phyloP scores from a whole-genome alignment of 1,140 invertebrate species.

The Augochlora pura region DNA sequence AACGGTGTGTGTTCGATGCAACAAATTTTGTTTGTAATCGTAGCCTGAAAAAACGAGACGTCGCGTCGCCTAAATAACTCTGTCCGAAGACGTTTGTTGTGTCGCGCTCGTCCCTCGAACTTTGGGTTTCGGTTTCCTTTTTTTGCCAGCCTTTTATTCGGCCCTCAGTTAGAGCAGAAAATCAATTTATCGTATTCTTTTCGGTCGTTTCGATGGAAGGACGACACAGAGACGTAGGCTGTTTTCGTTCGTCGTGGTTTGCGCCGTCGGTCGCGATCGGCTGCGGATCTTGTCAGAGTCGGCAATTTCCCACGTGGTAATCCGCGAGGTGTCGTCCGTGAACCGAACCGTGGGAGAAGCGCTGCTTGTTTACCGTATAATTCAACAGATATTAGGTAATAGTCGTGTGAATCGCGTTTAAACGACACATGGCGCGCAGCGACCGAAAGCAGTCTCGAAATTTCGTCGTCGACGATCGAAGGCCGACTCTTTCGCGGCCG shows the following conservation, averaged over 20 bases:
- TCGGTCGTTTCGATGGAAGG: too few relatives aligned
- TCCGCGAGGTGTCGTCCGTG: background rate
- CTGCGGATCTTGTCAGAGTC: background rate
- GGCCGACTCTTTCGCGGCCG: background rate
- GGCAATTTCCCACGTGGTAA: background rate
- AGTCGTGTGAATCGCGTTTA: constrained; percentile 41
- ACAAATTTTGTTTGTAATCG: background rate
- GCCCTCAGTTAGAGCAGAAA: too few relatives aligned
- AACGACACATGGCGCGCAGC: constrained; percentile 46
- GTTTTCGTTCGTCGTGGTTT: too few relatives aligned
- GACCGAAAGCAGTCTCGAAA: background rate
- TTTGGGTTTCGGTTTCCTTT: too few relatives aligned
- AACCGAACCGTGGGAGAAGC: constrained; percentile 47
- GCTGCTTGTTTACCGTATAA: constrained; percentile 47
- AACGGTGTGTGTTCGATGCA: background rate
- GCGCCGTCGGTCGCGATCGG: too few relatives aligned
- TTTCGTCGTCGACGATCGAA: background rate
- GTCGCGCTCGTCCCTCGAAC: too few relatives aligned
- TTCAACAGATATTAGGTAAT: constrained; percentile 63
- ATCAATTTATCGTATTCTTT: too few relatives aligned
- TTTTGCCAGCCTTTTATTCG: too few relatives aligned
- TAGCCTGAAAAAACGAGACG: background rate
- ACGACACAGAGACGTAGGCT: too few relatives aligned
- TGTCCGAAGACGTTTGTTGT: too few relatives aligned
- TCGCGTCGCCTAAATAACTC: too few relatives aligned